A percentile compares a stretch with the other conserved stretches of the same genome.
phyloP scores from a whole-genome alignment of 2,113 vertebrate genomes.

The Sylvilagus bachmani region DNA sequence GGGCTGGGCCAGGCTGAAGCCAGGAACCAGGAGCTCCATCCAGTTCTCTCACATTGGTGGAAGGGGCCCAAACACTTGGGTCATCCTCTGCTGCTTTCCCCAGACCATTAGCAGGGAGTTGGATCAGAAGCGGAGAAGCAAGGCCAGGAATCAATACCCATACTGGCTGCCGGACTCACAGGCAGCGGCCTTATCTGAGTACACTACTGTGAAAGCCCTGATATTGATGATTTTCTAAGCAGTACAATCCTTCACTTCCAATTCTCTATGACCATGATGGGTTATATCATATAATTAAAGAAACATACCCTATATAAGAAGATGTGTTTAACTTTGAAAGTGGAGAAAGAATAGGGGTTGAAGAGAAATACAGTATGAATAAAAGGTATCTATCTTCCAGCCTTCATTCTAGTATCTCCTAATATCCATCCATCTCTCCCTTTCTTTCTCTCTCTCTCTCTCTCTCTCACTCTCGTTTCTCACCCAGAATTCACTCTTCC shows the following conservation, averaged over 20 bases:
- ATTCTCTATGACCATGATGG: not conserved
- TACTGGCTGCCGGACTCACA: too few relatives aligned
- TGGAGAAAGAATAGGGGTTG: not conserved
- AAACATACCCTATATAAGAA: not conserved
- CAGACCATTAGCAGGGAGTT: too few relatives aligned
- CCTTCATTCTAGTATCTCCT: not conserved
- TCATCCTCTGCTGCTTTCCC: too few relatives aligned
- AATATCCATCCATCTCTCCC: not conserved
- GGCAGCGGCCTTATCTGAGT: too few relatives aligned
- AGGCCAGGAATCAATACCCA: too few relatives aligned
- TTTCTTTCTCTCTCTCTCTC: too few relatives aligned
- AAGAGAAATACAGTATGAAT: not conserved
- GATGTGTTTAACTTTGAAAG: not conserved
- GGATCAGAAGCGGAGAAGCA: too few relatives aligned
- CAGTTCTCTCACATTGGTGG: too few relatives aligned
- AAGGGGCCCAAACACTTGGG: too few relatives aligned
- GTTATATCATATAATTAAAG: conserved; percentile 17
- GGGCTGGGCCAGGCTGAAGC: too few relatives aligned
- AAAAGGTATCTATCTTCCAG: not conserved
- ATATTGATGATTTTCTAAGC: not conserved
- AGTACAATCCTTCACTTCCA: not conserved
- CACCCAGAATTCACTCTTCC: not conserved
- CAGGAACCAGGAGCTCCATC: too few relatives aligned
- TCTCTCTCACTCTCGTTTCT: not conserved
- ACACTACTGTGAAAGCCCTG: too few relatives aligned